Evolutionary conservation across 2,113 vertebrate species (phyloP).

Genomic region (Herpailurus yagouaroundi): DNA sequence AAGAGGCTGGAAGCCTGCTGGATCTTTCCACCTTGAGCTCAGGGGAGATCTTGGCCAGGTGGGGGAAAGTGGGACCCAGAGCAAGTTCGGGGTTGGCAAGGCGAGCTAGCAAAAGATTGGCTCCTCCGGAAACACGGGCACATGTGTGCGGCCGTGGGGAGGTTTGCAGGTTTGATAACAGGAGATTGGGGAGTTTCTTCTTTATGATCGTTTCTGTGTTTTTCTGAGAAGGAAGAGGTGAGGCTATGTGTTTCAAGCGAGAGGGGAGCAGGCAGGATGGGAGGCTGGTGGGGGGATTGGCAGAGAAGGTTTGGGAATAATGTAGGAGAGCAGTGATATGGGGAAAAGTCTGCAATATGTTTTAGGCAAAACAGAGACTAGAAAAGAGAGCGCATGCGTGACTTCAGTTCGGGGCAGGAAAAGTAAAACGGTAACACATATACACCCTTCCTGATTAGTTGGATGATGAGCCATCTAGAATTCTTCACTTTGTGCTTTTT

Average conservation of each 20-base stretch:
- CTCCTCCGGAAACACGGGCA: neutral
- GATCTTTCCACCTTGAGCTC: neutral
- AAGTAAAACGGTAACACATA: neutral
- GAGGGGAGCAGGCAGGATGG: neutral
- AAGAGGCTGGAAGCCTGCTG: neutral
- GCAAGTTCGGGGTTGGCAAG: neutral
- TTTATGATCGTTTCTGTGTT: neutral
- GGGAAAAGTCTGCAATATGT: neutral
- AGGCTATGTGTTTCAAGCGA: neutral
- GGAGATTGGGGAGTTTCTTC: neutral
- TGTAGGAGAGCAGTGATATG: neutral
- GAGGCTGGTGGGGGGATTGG: neutral
- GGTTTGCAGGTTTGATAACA: neutral
- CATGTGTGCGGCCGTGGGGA: neutral
- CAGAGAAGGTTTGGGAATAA: neutral
- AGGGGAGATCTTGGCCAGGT: neutral
- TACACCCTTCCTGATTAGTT: neutral
- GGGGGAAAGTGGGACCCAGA: neutral
- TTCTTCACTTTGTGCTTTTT: neutral
- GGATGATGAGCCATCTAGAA: neutral
- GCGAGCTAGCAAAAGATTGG: too few relatives aligned
- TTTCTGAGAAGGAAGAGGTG: neutral
- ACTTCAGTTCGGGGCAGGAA: neutral
- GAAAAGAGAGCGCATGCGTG: neutral
- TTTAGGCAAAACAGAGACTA: neutral